Percentiles rank a stretch among this genome's conserved stretches.
Evolutionary conservation across 1,140 invertebrate genomes (phyloP).

Genomic region (Pogonomyrmex californicus): DNA sequence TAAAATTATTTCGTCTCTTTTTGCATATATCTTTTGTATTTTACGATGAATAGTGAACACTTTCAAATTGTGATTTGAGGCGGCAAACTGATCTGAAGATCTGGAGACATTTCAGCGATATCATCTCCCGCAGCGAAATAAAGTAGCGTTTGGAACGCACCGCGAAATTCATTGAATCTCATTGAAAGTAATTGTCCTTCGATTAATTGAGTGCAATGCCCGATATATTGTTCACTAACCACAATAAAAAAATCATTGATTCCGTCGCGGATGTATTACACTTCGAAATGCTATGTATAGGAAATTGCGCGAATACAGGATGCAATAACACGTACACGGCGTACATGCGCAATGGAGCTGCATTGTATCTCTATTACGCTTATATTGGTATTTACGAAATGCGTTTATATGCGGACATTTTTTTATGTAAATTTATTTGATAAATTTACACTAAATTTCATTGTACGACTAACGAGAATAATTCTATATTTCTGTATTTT

Average conservation of each 20-base stretch:
- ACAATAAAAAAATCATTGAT: constrained; percentile 50
- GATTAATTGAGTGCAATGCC: constrained; percentile 54
- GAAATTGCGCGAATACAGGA: constrained; percentile 11
- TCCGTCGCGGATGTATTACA: constrained; percentile 12
- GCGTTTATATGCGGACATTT: constrained; percentile 2
- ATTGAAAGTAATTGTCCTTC: constrained; percentile 50
- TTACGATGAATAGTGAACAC: background rate
- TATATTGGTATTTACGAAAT: constrained; percentile 7
- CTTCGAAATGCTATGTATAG: constrained; percentile 12
- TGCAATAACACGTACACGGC: background rate
- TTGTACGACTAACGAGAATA: background rate
- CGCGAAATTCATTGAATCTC: constrained; percentile 36
- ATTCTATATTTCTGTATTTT: background rate
- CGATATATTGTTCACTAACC: constrained; percentile 31
- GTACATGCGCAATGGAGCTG: background rate
- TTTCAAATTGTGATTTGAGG: background rate
- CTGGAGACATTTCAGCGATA: constrained; percentile 28
- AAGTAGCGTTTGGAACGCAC: background rate
- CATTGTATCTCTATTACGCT: constrained; percentile 31
- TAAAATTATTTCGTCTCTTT: background rate
- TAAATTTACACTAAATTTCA: background rate
- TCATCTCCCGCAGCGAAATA: constrained; percentile 9
- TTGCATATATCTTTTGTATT: background rate
- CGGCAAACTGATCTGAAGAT: constrained; percentile 28
- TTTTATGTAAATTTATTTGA: constrained; percentile 4